A percentile compares a stretch with the other conserved stretches of the same genome.
These are phyloP conservation scores for Bucco capensis DNA, from an alignment of 2,113 vertebrate genomes.

Conservation along the genomic window DNA sequence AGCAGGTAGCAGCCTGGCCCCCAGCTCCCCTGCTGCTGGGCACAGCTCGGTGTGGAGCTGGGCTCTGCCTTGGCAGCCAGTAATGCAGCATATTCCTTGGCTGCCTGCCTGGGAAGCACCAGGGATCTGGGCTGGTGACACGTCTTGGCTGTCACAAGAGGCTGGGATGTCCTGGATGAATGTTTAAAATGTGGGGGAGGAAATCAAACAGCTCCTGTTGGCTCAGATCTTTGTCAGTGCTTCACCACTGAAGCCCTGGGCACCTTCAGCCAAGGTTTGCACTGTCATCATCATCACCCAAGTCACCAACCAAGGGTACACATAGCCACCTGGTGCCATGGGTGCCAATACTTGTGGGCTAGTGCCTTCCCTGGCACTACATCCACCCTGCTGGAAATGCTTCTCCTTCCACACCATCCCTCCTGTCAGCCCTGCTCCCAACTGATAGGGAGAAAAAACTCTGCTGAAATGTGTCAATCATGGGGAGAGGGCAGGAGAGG, in stretches of 20 bases:
- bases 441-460: not conserved
- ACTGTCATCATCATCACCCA: rapidly evolving
- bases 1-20: not conserved
- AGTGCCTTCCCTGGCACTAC: not conserved
- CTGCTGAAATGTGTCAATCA: not conserved
- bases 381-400: not conserved
- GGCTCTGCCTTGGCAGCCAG: not conserved
- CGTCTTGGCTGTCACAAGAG: not conserved
- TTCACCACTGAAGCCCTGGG: not conserved
- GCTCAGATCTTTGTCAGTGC: not conserved
- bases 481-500: not conserved
- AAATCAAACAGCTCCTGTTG: not conserved
- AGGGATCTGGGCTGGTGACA: not conserved
- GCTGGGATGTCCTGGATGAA: not conserved
- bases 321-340: not conserved
- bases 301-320: not conserved
- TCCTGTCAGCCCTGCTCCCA: not conserved
- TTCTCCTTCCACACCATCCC: not conserved
- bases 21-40: rapidly evolving
- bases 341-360: rapidly evolving
- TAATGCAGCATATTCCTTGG: not conserved
- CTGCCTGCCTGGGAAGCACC: not conserved
- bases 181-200: not conserved
- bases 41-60: not conserved
- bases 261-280: not conserved